Base-by-base conservation (phyloP, 1,140 invertebrate genomes). In the Macrocentrus cingulum region DNA sequence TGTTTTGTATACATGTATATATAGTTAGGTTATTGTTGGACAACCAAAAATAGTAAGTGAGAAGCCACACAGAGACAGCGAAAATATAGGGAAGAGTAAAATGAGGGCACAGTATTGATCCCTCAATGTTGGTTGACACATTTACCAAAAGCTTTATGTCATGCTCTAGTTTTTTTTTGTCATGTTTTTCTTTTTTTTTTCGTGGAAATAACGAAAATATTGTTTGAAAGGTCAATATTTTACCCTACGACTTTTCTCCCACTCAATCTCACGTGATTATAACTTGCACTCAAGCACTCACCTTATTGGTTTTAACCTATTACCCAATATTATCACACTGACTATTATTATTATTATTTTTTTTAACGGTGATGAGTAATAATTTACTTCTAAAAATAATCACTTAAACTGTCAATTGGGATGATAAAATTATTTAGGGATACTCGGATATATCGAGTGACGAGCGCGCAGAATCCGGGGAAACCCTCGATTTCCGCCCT, bases 51-150 rank as follows among this genome's bases (percentile, higher is more conserved):
- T 44, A 41, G 19, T 11, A 23, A 44, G 41, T 44, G 3, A 45
- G 41, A 55, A 32, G 29, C 3, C 13, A 29, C 44, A 42, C n/a
- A 53, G 19, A 3, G 50, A 54, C 16, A 29, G 46, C 22, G 57
- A 19, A 49, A 29, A n/a, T n/a, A 48, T 36, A 44, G 39, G 41
- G 56, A 60, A 51, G 52, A 57, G 63, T 50, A 54, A 57, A 69
- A 68, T 66, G 67, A 67, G 71, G 68, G 51, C 70, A 70, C 63
- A 71, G 71, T 75, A 75, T 75, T 75, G 72, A 75, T 75, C 72
- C 62, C 59, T 29, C 48, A 25, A 52, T 60, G 63, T 62, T 56
- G 62, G 66, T 68, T 71, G 70, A 71, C 67, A 73, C 69, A 71
- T 73, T 75, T 72, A 71, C 68, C 57, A 66, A 73, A 74, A 74